A percentile compares a stretch with the other conserved stretches of the same genome.
Conservation (phyloP, 2,888 invertebrate genomes). For the Brachylomia viminalis region DNA sequence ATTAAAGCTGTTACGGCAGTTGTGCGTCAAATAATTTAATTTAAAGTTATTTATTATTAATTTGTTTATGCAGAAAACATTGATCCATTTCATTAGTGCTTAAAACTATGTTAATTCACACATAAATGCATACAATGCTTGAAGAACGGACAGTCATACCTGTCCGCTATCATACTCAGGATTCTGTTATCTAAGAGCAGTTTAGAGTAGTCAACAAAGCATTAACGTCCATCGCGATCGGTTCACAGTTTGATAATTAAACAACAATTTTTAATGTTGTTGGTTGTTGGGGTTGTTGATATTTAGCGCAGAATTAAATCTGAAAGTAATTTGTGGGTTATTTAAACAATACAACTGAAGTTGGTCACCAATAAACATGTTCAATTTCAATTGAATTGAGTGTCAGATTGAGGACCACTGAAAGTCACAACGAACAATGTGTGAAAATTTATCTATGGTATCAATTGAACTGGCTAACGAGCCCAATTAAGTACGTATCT, state of each 20-base stretch:
- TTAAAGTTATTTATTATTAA: neutral
- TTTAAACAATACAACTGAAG: neutral
- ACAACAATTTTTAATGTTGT: neutral
- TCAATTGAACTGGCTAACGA: conserved; percentile 60
- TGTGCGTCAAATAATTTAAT: neutral
- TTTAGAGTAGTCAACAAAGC: neutral
- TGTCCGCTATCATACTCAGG: neutral
- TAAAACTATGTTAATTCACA: no score
- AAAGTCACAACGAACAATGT: conserved; percentile 42
- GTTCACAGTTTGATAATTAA: neutral
- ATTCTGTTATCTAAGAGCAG: neutral
- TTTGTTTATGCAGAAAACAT: no score
- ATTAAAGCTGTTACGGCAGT: neutral
- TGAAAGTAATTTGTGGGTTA: neutral
- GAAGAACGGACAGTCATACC: neutral
- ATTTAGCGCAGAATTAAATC: neutral
- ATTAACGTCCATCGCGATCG: neutral
- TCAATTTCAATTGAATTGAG: conserved; percentile 35
- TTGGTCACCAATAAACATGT: neutral
- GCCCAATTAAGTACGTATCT: conserved; percentile 56
- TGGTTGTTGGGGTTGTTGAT: neutral
- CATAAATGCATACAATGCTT: neutral
- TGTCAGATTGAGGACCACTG: conserved; percentile 30
- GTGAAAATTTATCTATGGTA: conserved; percentile 57
- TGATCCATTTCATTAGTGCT: no score